Conservation (phyloP, 2,888 invertebrate species). For the Deilephila porcellus region DNA sequence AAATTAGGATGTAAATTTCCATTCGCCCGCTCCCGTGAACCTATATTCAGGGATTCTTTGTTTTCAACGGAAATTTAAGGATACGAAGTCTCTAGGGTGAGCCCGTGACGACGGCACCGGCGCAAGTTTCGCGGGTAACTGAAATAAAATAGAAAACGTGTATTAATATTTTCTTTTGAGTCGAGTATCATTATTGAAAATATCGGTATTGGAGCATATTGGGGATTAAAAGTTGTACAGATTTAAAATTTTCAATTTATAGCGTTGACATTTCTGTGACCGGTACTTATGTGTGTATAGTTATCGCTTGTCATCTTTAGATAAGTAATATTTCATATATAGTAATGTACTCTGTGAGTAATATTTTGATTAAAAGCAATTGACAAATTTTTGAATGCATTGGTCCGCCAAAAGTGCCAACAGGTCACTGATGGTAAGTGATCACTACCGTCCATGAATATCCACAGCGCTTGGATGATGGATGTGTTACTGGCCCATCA, state of each 20-base stretch:
- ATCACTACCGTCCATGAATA: too few species aligned
- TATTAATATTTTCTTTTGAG: constrained; percentile 29
- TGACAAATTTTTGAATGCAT: too few species aligned
- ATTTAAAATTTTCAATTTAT: constrained; percentile 3
- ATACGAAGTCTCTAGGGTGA: constrained; percentile 65
- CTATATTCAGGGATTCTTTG: constrained; percentile 79
- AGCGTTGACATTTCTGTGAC: not conserved
- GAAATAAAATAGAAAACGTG: constrained; percentile 40
- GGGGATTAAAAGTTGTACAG: not conserved
- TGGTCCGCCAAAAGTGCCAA: too few species aligned
- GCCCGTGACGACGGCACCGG: constrained; percentile 49
- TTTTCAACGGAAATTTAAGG: constrained; percentile 81
- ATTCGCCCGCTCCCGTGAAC: constrained; percentile 71
- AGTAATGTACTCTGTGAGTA: too few species aligned
- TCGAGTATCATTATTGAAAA: not conserved
- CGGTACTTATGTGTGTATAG: too few species aligned
- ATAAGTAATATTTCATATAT: not conserved
- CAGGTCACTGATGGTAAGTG: too few species aligned
- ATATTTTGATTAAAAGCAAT: not conserved
- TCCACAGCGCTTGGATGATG: too few species aligned
- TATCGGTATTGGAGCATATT: constrained; percentile 11
- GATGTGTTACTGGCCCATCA: too few species aligned
- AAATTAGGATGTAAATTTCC: constrained; percentile 84
- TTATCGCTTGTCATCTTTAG: not conserved
- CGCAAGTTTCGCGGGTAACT: constrained; percentile 39